A percentile compares a stretch with the other conserved stretches of the same genome.
These are phyloP conservation scores for Hetaerina americana DNA, from an alignment of 1,140 invertebrate species.

Conservation along the genomic window DNA sequence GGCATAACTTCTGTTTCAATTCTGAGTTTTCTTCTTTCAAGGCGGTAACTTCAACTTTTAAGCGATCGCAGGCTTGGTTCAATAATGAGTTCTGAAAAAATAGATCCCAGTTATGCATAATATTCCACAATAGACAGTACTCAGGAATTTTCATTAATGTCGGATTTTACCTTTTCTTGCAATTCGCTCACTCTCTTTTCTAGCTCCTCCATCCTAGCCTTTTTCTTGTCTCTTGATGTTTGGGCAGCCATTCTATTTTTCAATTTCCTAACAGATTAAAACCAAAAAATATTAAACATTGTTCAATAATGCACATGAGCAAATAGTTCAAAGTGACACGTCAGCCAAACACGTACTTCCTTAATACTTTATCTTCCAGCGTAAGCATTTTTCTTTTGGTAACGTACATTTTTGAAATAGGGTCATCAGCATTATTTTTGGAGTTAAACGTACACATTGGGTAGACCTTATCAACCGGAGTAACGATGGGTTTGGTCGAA, in stretches of 20 bases:
- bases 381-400: background rate
- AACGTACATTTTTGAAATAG: background rate
- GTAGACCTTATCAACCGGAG: background rate
- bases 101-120: too few relatives aligned
- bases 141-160: too few relatives aligned
- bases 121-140: too few relatives aligned
- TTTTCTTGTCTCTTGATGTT: slow-evolving; percentile 92
- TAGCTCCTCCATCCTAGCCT: slow-evolving; percentile 78
- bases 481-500: background rate
- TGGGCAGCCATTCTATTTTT: slow-evolving; percentile 97
- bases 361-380: background rate
- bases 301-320: background rate
- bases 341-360: background rate
- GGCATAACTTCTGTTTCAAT: background rate
- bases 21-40: background rate
- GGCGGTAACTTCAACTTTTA: background rate
- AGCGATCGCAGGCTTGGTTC: background rate
- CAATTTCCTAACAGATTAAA: slow-evolving; percentile 59
- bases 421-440: background rate
- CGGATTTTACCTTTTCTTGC: slow-evolving; percentile 29
- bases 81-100: background rate
- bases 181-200: slow-evolving; percentile 54
- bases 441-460: background rate
- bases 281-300: background rate
- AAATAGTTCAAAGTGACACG: background rate